Evolutionary conservation across 1,140 invertebrate genomes (phyloP).

Genomic region (Dendrolimus punctatus): DNA sequence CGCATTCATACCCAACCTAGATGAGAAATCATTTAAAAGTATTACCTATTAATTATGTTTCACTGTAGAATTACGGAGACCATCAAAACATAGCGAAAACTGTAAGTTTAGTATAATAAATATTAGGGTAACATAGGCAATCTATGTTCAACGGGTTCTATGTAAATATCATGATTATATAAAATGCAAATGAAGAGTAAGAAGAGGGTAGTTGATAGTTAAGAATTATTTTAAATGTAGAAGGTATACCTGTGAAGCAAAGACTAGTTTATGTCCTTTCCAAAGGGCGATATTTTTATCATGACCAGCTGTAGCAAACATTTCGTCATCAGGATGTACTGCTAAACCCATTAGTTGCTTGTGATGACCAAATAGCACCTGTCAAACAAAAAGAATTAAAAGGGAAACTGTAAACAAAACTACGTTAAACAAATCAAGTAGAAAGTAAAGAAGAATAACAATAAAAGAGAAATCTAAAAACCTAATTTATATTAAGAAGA

Average conservation of each 20-base stretch:
- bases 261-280: constrained; percentile 89
- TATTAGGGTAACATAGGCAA: no score
- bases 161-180: no score
- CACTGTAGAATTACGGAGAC: no score
- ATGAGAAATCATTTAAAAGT: constrained; percentile 11
- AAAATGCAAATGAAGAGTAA: no score
- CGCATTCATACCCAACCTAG: constrained; percentile 84
- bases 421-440: no score
- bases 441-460: no score
- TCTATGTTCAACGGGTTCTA: no score
- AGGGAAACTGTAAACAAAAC: not conserved
- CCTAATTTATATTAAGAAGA: no score
- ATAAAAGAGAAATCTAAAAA: no score
- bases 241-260: constrained; percentile 84
- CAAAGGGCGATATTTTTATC: constrained; percentile 94
- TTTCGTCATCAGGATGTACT: constrained; percentile 90
- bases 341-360: constrained; percentile 93
- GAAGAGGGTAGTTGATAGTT: no score
- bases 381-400: constrained; percentile 11
- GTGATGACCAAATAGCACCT: constrained; percentile 93
- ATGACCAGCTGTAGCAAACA: constrained; percentile 93
- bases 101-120: no score
- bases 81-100: no score
- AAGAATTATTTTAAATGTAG: constrained; percentile 1
- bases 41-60: not conserved